Percentiles rank a stretch among this genome's conserved stretches.
These are phyloP conservation scores for Pseudococcus longispinus DNA, from an alignment of 2,888 invertebrate genomes.

Conservation along the genomic window DNA sequence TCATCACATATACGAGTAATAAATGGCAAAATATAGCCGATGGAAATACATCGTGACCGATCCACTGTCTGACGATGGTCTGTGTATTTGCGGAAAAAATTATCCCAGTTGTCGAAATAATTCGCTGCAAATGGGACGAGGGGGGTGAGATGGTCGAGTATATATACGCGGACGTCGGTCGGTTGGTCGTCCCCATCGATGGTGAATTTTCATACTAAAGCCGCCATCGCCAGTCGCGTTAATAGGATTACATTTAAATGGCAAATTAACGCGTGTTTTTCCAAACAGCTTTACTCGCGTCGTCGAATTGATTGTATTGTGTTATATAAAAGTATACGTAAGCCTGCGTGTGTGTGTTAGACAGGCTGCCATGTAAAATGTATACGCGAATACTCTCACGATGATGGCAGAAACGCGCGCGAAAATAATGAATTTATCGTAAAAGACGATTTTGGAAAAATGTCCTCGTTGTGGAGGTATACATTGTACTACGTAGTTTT, in stretches of 20 bases:
- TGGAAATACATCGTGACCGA: background rate
- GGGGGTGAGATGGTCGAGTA: background rate
- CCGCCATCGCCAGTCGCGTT: background rate
- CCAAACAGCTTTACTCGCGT: background rate
- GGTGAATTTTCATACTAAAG: background rate
- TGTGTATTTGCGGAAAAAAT: background rate
- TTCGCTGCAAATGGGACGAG: background rate
- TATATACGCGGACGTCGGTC: background rate
- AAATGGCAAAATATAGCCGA: background rate
- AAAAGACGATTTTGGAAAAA: background rate
- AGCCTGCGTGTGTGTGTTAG: background rate
- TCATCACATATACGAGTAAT: background rate
- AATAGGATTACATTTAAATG: constrained; percentile 11
- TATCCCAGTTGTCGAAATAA: background rate
- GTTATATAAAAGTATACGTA: background rate
- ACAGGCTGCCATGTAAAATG: background rate
- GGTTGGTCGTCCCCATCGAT: too few species aligned
- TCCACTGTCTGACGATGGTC: background rate
- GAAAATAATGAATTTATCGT: background rate
- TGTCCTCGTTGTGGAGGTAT: background rate
- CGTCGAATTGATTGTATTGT: background rate
- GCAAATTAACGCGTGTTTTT: constrained; percentile 2
- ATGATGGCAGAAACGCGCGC: background rate
- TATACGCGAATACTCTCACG: background rate
- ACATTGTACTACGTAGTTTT: background rate